Evolutionary conservation across 2,113 vertebrate genomes (phyloP), one percentile per base, ranked within the genome.

Genomic region (Toxostoma redivivum): DNA sequence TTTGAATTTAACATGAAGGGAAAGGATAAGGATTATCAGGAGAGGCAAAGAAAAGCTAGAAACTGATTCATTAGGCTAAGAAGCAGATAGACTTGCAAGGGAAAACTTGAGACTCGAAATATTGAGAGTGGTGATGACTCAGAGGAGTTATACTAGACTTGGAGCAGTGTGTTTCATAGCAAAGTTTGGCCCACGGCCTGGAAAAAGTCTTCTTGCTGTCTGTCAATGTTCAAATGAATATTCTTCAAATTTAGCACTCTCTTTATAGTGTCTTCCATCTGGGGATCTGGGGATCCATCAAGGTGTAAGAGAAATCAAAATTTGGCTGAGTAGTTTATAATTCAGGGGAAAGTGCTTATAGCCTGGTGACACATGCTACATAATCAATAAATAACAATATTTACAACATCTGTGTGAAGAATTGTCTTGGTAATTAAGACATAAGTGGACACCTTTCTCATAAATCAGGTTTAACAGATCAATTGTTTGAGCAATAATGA

Each of bases 191-290:
- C 70, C 81, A 85, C 5, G 0, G 86, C 89, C 83, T 95, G 65
- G 53, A 92, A 87, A 92, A 51, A 84, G 57, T 61, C 58, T 45
- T 85, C 73, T 91, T 91, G 37, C 78, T 94, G 81, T 91, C 89
- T 89, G 74, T 95, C 94, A 92, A 61, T 67, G 70, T 85, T 96
- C 61, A 92, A 81, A 91, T 0, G 50, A 91, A 95, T 95, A 80
- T 70, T 92, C 91, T 80, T 95, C 62, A 91, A 91, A 92, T 12
- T 85, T 96, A 79, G 31, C 51, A 81, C 20, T 61, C 64, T 79
- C 93, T 88, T 92, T 94, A 74, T 81, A 76, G 57, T 64, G 35
- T 33, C 40, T 85, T 91, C 91, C 66, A 50, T 85, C 84, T 94
- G 81, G 61, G 15, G 28, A 81, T 79, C 61, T 91, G 48, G 54